Conservation (phyloP, 1,140 invertebrate species). For the Lepidurus couesii region DNA sequence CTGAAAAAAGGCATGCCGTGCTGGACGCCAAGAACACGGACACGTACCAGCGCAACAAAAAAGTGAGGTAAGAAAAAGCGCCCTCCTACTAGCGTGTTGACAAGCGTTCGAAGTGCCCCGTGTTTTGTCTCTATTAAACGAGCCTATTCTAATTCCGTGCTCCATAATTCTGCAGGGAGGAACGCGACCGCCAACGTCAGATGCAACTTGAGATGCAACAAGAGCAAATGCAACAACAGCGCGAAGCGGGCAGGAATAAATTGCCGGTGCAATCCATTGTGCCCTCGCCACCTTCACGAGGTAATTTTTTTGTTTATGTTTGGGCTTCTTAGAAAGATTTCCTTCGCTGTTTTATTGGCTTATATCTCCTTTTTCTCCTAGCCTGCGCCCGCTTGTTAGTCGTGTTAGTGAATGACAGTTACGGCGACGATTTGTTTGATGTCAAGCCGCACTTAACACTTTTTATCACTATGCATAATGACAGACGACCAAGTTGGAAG, state of each 20-base stretch:
- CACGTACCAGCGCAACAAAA: slow-evolving; percentile 90
- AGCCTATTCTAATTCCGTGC: not conserved
- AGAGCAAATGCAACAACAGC: slow-evolving; percentile 33
- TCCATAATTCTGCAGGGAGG: slow-evolving; percentile 37
- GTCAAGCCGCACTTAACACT: not conserved
- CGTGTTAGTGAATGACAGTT: not conserved
- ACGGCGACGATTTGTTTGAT: not conserved
- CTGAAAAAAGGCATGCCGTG: slow-evolving; percentile 90
- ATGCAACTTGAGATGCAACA: slow-evolving; percentile 37
- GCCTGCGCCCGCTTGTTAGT: not conserved
- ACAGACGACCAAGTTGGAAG: not conserved
- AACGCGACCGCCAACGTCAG: slow-evolving; percentile 39
- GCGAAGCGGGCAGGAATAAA: not conserved
- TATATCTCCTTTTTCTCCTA: not conserved
- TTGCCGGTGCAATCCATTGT: not conserved
- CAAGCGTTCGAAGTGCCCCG: not conserved
- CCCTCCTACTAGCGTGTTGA: not conserved
- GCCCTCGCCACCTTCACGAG: not conserved
- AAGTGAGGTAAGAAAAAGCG: slow-evolving; percentile 54
- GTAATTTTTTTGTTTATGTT: not conserved
- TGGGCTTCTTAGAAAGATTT: not conserved
- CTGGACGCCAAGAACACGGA: slow-evolving; percentile 90
- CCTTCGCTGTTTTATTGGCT: not conserved
- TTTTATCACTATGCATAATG: not conserved
- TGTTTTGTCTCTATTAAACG: not conserved